These are phyloP conservation scores for Drosophila arizonae DNA, from an alignment of 1,140 invertebrate species.

Conservation along the genomic window DNA sequence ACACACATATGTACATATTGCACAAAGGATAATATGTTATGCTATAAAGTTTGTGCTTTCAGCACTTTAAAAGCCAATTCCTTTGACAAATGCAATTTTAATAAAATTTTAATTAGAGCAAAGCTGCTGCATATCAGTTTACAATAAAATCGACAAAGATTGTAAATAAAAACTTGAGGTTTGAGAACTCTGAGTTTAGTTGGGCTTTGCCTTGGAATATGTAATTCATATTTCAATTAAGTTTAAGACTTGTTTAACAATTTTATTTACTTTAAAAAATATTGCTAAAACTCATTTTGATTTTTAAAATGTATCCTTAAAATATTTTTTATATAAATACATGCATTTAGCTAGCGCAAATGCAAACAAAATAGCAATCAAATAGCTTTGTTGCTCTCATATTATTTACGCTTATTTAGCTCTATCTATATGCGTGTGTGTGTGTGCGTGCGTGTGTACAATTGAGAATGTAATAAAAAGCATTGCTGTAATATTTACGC, in stretches of 20 bases:
- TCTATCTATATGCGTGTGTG: background rate
- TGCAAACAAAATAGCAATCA: slow-evolving; percentile 60
- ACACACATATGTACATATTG: slow-evolving; percentile 23
- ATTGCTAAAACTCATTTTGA: too few species aligned
- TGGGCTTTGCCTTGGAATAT: background rate
- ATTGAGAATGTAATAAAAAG: slow-evolving; percentile 64
- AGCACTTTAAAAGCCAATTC: slow-evolving; percentile 13
- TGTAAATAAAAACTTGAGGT: background rate
- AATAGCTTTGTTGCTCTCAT: slow-evolving; percentile 39
- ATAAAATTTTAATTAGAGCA: slow-evolving; percentile 30
- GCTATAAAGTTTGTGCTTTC: slow-evolving; percentile 34
- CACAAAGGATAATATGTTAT: slow-evolving; percentile 47
- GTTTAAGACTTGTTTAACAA: too few species aligned
- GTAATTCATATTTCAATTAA: too few species aligned
- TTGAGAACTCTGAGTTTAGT: too few species aligned
- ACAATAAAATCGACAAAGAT: background rate
- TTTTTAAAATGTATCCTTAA: too few species aligned
- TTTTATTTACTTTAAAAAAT: too few species aligned
- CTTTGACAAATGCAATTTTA: slow-evolving; percentile 43
- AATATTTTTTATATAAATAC: background rate
- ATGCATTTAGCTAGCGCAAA: slow-evolving; percentile 25
- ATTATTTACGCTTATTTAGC: slow-evolving; percentile 44
- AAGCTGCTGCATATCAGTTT: slow-evolving; percentile 1
- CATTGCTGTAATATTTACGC: slow-evolving; percentile 59
- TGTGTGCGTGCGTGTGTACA: slow-evolving; percentile 7